A percentile compares a stretch with the other conserved stretches of the same genome.
Conservation (phyloP, 1,140 invertebrate species). For the Hirudo medicinalis region DNA sequence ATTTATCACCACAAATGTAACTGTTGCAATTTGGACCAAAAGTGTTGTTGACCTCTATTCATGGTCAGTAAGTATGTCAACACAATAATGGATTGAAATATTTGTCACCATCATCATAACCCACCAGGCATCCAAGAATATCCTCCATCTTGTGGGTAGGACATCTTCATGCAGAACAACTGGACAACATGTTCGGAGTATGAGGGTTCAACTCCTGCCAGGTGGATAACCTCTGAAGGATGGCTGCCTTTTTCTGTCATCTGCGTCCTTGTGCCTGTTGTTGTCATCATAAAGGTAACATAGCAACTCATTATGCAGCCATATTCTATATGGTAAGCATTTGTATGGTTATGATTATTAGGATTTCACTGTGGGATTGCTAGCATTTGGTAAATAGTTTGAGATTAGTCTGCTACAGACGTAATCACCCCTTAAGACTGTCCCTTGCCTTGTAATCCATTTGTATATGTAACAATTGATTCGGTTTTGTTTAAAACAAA, state of each 20-base stretch:
- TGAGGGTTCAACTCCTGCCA: constrained; percentile 23
- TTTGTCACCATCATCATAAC: neutral
- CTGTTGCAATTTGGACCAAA: too few relatives aligned
- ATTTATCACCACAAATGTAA: neutral
- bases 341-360: too few relatives aligned
- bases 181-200: constrained; percentile 15
- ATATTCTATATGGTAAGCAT: neutral
- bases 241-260: constrained; percentile 28
- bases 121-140: constrained; percentile 16
- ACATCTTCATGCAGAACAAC: constrained; percentile 23
- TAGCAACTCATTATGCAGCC: neutral
- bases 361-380: neutral
- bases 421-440: too few relatives aligned
- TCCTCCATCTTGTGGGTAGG: constrained; percentile 22
- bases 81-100: too few relatives aligned
- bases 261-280: constrained; percentile 25
- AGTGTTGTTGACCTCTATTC: too few relatives aligned
- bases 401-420: neutral
- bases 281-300: constrained; percentile 10
- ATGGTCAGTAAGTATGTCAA: too few relatives aligned
- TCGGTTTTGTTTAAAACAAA: too few relatives aligned
- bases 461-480: too few relatives aligned
- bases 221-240: constrained; percentile 26
- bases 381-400: neutral
- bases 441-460: too few relatives aligned